phyloP scores from a whole-genome alignment of 2,797 vertebrate genomes.

The Coregonus suidteri region DNA sequence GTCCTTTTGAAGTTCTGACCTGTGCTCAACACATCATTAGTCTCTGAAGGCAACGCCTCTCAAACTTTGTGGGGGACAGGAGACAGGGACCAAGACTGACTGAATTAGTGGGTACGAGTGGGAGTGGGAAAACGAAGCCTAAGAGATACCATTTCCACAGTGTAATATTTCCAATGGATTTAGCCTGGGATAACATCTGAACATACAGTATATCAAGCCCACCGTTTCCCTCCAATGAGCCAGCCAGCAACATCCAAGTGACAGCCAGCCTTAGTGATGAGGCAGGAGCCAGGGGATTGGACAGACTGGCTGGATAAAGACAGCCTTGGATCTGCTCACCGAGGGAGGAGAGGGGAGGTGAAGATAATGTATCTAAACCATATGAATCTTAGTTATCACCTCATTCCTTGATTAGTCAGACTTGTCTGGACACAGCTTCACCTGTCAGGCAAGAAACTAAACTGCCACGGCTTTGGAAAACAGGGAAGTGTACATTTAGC shows the following conservation, averaged over 20 bases:
- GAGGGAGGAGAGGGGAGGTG: conserved; percentile 49
- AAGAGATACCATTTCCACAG: conserved; percentile 33
- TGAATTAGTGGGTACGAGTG: conserved; percentile 18
- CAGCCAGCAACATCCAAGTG: conserved; percentile 60
- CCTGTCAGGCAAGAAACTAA: conserved; percentile 33
- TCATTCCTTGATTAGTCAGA: conserved; percentile 45
- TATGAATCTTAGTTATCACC: conserved; percentile 38
- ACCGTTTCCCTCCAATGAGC: conserved; percentile 48
- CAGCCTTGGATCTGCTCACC: conserved; percentile 54
- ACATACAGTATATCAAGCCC: conserved; percentile 50
- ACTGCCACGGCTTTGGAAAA: neutral
- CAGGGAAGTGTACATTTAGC: neutral
- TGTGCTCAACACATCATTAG: conserved; percentile 47
- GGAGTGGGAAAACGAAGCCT: conserved; percentile 30
- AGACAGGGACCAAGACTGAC: conserved; percentile 5
- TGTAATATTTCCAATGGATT: conserved; percentile 46
- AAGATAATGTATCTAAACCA: conserved; percentile 66
- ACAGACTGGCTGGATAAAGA: conserved; percentile 45
- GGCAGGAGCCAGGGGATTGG: conserved; percentile 33
- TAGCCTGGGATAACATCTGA: conserved; percentile 50
- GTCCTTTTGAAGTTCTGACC: conserved; percentile 50
- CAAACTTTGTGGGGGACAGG: conserved; percentile 14
- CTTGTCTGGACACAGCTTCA: conserved; percentile 42
- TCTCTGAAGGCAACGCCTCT: conserved; percentile 31
- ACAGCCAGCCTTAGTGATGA: conserved; percentile 59